These are phyloP conservation scores for Sterna hirundo DNA, from an alignment of 2,113 vertebrate genomes.

Conservation along the genomic window DNA sequence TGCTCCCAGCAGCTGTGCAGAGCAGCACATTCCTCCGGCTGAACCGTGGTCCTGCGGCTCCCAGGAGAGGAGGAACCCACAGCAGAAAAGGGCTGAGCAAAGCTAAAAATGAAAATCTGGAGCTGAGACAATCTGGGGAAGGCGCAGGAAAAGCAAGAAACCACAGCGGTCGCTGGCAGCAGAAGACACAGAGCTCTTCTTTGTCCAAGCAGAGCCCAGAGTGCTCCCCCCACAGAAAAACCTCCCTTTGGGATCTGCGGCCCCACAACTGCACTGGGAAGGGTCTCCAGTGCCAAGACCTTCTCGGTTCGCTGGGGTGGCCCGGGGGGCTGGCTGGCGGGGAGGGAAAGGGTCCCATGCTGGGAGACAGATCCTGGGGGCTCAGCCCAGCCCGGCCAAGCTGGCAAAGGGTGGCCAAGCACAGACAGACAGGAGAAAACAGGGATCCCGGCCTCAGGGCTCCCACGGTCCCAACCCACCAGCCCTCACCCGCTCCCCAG, in stretches of 20 bases:
- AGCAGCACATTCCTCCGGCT: slow-evolving; percentile 59
- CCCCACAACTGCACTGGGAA: background rate
- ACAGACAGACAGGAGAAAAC: rapidly evolving
- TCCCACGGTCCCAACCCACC: background rate
- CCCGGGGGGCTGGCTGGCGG: background rate
- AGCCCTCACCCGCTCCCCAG: background rate
- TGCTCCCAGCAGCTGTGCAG: slow-evolving; percentile 56
- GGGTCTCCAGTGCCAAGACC: background rate
- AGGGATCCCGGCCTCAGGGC: background rate
- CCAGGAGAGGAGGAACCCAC: slow-evolving; percentile 34
- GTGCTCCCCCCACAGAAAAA: background rate
- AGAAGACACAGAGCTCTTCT: background rate
- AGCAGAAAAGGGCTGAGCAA: slow-evolving; percentile 54
- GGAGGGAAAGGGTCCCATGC: background rate
- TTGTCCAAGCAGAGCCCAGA: background rate
- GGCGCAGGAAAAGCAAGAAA: background rate
- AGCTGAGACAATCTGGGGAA: slow-evolving; percentile 27
- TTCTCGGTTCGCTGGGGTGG: too few species aligned
- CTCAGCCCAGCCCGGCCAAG: rapidly evolving
- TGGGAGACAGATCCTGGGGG: background rate
- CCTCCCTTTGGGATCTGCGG: background rate
- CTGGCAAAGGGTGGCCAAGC: background rate
- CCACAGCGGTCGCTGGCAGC: rapidly evolving
- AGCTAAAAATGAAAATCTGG: slow-evolving; percentile 57
- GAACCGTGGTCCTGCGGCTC: slow-evolving; percentile 31